Evolutionary conservation across 53 echinoderm and acorn worm species (phyloP).

Genomic region (Temnopleurus reevesii): DNA sequence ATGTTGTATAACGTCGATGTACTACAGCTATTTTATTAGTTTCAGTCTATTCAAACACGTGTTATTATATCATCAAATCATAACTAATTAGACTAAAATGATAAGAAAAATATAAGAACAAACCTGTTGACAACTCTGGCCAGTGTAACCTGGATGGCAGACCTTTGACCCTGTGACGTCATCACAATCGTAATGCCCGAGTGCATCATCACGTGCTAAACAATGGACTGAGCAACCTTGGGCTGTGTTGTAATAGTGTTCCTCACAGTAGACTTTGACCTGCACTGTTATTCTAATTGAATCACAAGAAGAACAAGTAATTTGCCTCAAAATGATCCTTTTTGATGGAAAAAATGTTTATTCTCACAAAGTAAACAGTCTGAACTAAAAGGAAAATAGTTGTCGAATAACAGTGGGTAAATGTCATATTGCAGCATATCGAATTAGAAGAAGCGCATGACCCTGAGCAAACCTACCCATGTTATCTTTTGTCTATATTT

Average conservation of each 20-base stretch:
- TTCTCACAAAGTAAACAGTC: background rate
- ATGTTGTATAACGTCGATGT: too few relatives aligned
- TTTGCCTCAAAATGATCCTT: background rate
- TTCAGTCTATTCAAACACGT: too few relatives aligned
- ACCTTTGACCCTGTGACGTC: slow-evolving; percentile 59
- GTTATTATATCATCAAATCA: too few relatives aligned
- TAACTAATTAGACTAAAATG: background rate
- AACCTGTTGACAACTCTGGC: slow-evolving; percentile 52
- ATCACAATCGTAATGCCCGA: slow-evolving; percentile 59
- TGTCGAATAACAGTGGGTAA: too few relatives aligned
- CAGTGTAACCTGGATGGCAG: slow-evolving; percentile 57
- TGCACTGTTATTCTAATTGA: slow-evolving; percentile 66
- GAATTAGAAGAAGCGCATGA: too few relatives aligned
- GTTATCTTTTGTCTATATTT: too few relatives aligned
- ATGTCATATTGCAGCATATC: too few relatives aligned
- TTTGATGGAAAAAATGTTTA: background rate
- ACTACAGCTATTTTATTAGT: too few relatives aligned
- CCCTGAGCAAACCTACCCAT: too few relatives aligned
- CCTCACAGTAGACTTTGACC: slow-evolving; percentile 73
- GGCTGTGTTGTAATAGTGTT: slow-evolving; percentile 64
- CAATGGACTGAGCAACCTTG: slow-evolving; percentile 61
- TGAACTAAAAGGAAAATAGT: background rate
- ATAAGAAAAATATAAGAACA: background rate
- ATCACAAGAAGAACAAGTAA: background rate
- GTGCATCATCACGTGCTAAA: slow-evolving; percentile 46